These are phyloP conservation scores for Indri indri DNA, from an alignment of 2,113 vertebrate species.

Conservation along the genomic window DNA sequence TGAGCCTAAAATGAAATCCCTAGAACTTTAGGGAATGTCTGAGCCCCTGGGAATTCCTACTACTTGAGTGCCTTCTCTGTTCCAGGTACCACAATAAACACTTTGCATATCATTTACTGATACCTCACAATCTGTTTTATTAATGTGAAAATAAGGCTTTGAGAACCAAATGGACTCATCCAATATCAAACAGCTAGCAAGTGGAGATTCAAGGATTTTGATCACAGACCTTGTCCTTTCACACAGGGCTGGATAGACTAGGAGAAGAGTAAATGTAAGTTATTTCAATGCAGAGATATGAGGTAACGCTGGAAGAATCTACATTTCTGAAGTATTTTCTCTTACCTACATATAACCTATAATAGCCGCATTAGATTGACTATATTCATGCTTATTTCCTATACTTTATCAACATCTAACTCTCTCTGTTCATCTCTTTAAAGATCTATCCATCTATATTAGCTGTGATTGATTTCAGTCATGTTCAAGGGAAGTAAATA, in stretches of 20 bases:
- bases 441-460: not conserved
- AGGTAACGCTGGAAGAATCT: not conserved
- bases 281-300: not conserved
- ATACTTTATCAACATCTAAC: not conserved
- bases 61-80: not conserved
- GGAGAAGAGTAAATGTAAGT: not conserved
- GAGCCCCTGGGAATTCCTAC: not conserved
- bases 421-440: not conserved
- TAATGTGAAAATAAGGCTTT: not conserved
- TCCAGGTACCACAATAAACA: not conserved
- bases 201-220: not conserved
- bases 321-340: conserved; percentile 11
- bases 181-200: not conserved
- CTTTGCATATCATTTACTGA: not conserved
- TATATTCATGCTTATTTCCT: not conserved
- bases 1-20: not conserved
- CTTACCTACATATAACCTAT: not conserved
- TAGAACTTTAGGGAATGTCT: not conserved
- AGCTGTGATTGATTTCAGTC: not conserved
- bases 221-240: not conserved
- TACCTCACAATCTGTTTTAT: not conserved
- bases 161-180: not conserved
- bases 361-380: not conserved
- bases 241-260: not conserved
- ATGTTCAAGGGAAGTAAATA: not conserved